phyloP scores from a whole-genome alignment of 2,888 invertebrate species.

The Drosophila demipolita region DNA sequence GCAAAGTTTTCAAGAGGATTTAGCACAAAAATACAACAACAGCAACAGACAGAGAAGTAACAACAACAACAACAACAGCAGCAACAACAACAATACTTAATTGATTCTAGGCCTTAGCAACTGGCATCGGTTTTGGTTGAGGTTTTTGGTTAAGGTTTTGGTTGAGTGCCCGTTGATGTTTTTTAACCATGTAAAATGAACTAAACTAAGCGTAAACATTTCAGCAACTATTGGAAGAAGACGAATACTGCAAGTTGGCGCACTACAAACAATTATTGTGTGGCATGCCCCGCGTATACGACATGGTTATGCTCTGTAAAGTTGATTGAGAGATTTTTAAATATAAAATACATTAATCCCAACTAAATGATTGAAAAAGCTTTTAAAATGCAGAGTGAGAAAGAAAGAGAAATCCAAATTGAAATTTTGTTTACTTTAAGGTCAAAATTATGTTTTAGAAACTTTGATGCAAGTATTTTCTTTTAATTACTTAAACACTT shows the following conservation, averaged over 20 bases:
- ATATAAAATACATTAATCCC: background rate
- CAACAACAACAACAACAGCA: constrained; percentile 18
- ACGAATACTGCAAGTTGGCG: constrained; percentile 26
- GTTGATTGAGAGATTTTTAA: background rate
- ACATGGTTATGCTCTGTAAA: background rate
- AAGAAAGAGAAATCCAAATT: background rate
- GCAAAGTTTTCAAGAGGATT: constrained; percentile 38
- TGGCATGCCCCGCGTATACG: background rate
- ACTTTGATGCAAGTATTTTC: background rate
- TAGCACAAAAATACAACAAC: constrained; percentile 29
- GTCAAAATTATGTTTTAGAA: background rate
- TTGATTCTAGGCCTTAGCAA: constrained; percentile 71
- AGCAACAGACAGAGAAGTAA: background rate
- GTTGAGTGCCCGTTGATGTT: constrained; percentile 59
- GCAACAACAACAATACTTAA: constrained; percentile 46
- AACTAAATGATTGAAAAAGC: background rate
- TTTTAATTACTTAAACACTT: too few species aligned
- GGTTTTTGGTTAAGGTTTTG: constrained; percentile 33
- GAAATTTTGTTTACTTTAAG: background rate
- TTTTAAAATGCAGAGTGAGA: background rate
- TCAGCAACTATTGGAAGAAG: constrained; percentile 52
- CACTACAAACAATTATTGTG: constrained; percentile 1
- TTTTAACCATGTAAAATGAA: constrained; percentile 61
- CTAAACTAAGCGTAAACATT: constrained; percentile 76
- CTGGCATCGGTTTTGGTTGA: constrained; percentile 51